Evolutionary conservation across 1,140 invertebrate species (phyloP), one percentile per base, ranked within the genome.

Genomic region (Calephelis nemesis): DNA sequence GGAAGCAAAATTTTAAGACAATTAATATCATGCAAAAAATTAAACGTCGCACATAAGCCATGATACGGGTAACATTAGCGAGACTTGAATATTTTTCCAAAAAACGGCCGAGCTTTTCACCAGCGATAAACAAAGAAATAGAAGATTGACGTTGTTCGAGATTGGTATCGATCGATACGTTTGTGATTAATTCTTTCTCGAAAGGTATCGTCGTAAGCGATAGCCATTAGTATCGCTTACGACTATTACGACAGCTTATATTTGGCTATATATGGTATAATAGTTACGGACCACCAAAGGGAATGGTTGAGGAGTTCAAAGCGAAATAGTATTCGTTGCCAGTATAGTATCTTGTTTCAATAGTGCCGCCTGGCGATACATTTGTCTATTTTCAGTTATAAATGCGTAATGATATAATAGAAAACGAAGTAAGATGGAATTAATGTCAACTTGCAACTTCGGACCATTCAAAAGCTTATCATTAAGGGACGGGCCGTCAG

Each of bases 271-370:
- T n/a, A n/a, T n/a, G n/a, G n/a, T n/a, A n/a, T n/a, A n/a, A n/a
- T 12, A 12, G 47, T 8, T 47, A 4, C 4, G 12, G 8, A 12
- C 4, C 47, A 47, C 47, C 47, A 47, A 10, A 47, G 12, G 3
- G 47, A 12, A 12, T 47, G 47, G 47, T 47, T 8, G 7, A 47
- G 8, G 47, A 47, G 47, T 47, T 19, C 7, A 19, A 12, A 19
- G 10, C 54, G 15, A 19, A 19, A 60, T 30, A 60, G 15, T 30
- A 60, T 60, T 11, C 54, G 54, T 60, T 60, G 54, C 15, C 39
- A 60, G 15, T 40, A 19, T 6, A 19, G 15, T n/a, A 40, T 60
- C 15, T 7, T 60, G 15, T 5, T 11, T 3, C 10, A 15, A 15
- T 9, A 60, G 15, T 60, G 39, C 5, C 13, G 15, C 15, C 7